A percentile compares a stretch with the other conserved stretches of the same genome.
phyloP scores from a whole-genome alignment of 1,140 invertebrate genomes.

The Drosophila fuyamai region DNA sequence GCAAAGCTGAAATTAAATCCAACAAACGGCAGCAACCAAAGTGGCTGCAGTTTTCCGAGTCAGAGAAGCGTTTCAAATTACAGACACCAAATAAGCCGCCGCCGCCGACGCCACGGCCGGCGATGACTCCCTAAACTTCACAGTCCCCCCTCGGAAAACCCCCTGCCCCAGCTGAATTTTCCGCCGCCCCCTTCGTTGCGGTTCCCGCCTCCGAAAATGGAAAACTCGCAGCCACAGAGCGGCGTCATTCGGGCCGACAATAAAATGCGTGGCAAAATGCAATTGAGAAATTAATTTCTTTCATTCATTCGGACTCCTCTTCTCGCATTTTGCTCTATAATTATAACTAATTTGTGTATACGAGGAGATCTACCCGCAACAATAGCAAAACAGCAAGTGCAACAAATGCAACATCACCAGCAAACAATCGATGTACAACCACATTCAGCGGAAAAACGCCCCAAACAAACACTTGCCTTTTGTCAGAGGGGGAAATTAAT shows the following conservation, averaged over 20 bases:
- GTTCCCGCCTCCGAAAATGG: slow-evolving; percentile 54
- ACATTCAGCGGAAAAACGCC: slow-evolving; percentile 49
- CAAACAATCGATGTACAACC: slow-evolving; percentile 22
- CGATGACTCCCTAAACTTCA: slow-evolving; percentile 29
- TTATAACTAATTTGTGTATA: slow-evolving; percentile 82
- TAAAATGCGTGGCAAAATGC: slow-evolving; percentile 83
- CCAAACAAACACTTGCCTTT: slow-evolving; percentile 72
- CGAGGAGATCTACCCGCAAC: slow-evolving; percentile 26
- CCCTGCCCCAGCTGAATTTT: slow-evolving; percentile 1
- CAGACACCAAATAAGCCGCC: slow-evolving; percentile 82
- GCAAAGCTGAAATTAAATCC: slow-evolving; percentile 49
- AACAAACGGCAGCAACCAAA: slow-evolving; percentile 18
- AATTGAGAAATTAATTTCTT: slow-evolving; percentile 82
- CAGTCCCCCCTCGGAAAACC: slow-evolving; percentile 8
- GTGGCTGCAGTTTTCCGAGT: slow-evolving; percentile 70
- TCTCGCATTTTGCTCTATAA: slow-evolving; percentile 77
- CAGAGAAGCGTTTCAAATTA: slow-evolving; percentile 84
- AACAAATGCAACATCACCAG: slow-evolving; percentile 33
- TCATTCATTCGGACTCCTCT: slow-evolving; percentile 60
- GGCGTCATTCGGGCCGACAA: slow-evolving; percentile 60
- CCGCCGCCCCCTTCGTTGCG: slow-evolving; percentile 35
- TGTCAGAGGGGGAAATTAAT: not conserved
- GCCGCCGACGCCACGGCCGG: slow-evolving; percentile 35
- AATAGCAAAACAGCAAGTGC: slow-evolving; percentile 16
- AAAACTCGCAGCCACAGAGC: slow-evolving; percentile 19